Base-by-base conservation (phyloP, 2,888 invertebrate species). In the Eupelmus urozonus region DNA sequence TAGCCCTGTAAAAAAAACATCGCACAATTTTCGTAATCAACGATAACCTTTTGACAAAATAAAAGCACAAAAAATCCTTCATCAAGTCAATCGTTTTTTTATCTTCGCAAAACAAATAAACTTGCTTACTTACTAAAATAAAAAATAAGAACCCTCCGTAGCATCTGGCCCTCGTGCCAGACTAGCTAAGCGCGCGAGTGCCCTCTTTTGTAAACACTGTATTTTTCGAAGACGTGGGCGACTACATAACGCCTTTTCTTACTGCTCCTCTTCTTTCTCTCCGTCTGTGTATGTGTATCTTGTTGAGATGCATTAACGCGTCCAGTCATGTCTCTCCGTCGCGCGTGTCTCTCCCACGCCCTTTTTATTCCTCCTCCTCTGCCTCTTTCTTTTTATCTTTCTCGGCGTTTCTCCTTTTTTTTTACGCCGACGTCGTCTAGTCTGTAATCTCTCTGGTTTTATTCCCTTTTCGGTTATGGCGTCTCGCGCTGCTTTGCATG, bases 361-460 rank as follows among this genome's bases (percentile, higher is more conserved):
- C 53, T 73, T 51, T 60, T 63, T 72, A 42, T 34, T 27, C 34
- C 5, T 25, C 45, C 16, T 63, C 27, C 27, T 57, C 34, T 60
- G 5, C 9, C 59, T 16, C 2, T 45, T 45, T 45, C 16, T 9
- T 45, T 45, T 45, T 9, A 34, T 34, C 9, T 34, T 34, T 34
- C 51, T 73, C 42, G n/a, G n/a, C n/a, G n/a, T 51, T 72, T 65
- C 29, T 42, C 23, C 49, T 53, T 25, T 23, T 55, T 34, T 23
- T 73, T 42, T 20, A 65, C 42, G 51, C 13, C 62, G 23, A 16
- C 25, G 70, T 55, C 57, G 70, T 65, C 63, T 57, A 55, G 53
- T 53, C 70, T 60, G 65, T 77, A 77, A 77, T 77, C 76, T 77
- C 57, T 76, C 34, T 20, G 42, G 51, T 71, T 76, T 71, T 77